Percentiles rank a stretch among this genome's conserved stretches.
phyloP scores from a whole-genome alignment of 2,113 vertebrate species.

The Theristicus caerulescens region DNA sequence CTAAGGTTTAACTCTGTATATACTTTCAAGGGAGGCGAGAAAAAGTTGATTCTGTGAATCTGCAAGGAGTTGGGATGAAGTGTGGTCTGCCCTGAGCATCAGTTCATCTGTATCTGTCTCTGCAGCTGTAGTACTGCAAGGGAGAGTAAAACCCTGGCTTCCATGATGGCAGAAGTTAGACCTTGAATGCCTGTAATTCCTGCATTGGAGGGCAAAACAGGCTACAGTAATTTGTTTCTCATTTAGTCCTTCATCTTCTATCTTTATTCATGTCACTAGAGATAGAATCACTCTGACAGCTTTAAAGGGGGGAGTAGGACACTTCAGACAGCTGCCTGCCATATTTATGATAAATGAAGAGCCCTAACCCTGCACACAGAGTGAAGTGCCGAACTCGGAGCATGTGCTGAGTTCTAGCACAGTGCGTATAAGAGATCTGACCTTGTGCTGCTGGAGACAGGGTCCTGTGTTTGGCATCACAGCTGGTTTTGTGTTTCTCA shows the following conservation, averaged over 20 bases:
- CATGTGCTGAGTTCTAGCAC: not conserved
- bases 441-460: not conserved
- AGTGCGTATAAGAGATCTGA: not conserved
- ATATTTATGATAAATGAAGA: not conserved
- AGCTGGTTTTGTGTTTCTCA: not conserved
- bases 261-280: conserved; percentile 5
- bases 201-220: not conserved
- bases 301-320: not conserved
- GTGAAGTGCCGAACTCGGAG: not conserved
- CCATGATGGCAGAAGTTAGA: not conserved
- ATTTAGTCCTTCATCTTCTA: not conserved
- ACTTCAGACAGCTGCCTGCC: not conserved
- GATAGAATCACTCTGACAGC: not conserved
- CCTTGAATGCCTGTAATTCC: not conserved
- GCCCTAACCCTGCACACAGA: not conserved
- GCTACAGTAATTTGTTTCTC: not conserved
- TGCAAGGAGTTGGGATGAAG: not conserved
- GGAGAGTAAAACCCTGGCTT: not conserved
- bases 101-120: not conserved
- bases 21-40: not conserved
- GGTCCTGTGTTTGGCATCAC: not conserved
- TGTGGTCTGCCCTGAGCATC: not conserved
- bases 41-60: not conserved
- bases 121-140: not conserved
- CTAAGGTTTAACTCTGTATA: not conserved